These are phyloP conservation scores for Metopolophium dirhodum DNA, from an alignment of 1,140 invertebrate species.

Conservation along the genomic window DNA sequence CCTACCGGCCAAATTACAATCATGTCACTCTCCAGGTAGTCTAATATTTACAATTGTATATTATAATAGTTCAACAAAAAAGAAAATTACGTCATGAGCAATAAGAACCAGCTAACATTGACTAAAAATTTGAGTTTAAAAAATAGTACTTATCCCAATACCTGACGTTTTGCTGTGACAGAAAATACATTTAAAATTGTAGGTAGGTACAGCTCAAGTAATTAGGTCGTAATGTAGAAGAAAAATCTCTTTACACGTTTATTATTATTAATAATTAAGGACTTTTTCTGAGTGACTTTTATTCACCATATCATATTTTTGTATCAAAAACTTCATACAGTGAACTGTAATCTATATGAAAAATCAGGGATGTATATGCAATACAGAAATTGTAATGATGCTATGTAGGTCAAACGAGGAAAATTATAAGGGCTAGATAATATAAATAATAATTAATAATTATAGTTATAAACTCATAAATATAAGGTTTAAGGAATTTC, in stretches of 20 bases:
- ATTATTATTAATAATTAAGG: constrained; percentile 2
- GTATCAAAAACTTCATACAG: neutral
- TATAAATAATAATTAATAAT: neutral
- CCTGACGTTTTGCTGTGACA: neutral
- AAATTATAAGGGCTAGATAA: neutral
- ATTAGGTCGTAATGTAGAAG: neutral
- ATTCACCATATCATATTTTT: neutral
- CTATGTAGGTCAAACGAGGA: neutral
- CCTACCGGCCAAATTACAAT: neutral
- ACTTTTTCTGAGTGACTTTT: neutral
- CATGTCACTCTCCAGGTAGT: neutral
- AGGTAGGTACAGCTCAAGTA: neutral
- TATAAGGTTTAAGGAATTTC: too few species aligned
- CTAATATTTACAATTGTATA: too few species aligned
- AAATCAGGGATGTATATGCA: neutral
- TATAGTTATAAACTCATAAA: neutral
- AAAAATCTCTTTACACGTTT: neutral
- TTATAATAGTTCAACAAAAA: too few species aligned
- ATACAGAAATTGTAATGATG: neutral
- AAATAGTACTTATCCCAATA: neutral
- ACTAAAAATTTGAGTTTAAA: too few species aligned
- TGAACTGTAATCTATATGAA: neutral
- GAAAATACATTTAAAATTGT: neutral
- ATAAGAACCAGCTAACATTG: neutral
- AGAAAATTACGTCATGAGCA: too few species aligned